Conservation (phyloP, 1,140 invertebrate species). For the Pseudomyrmex sp. region DNA sequence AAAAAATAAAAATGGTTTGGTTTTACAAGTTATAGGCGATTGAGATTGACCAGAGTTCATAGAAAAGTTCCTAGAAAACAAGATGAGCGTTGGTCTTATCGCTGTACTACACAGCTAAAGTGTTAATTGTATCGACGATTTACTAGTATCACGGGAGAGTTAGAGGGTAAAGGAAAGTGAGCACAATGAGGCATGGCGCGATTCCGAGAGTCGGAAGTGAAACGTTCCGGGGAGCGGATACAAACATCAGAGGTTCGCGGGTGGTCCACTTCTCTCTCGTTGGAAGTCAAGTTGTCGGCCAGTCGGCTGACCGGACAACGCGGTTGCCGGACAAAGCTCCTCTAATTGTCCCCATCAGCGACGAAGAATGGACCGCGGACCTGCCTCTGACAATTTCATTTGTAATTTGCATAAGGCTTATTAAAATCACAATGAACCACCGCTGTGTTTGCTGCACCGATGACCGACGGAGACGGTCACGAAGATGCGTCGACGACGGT, state of each 20-base stretch:
- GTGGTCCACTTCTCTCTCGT: constrained; percentile 72
- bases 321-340: constrained; percentile 77
- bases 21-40: not conserved
- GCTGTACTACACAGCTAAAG: not conserved
- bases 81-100: not conserved
- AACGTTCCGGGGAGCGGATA: constrained; percentile 77
- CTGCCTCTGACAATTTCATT: constrained; percentile 81
- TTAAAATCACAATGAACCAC: constrained; percentile 77
- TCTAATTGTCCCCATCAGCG: constrained; percentile 81
- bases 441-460: constrained; percentile 4
- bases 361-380: constrained; percentile 76
- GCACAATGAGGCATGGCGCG: constrained; percentile 19
- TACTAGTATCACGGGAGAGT: constrained; percentile 32
- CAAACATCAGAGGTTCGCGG: constrained; percentile 80
- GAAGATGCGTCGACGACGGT: not conserved
- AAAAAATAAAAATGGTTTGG: too few relatives aligned
- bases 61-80: too few relatives aligned
- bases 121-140: constrained; percentile 52
- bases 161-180: constrained; percentile 20
- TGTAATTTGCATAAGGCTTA: constrained; percentile 80
- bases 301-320: constrained; percentile 75
- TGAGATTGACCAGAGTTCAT: too few relatives aligned
- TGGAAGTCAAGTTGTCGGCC: constrained; percentile 75
- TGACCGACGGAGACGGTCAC: constrained; percentile 12
- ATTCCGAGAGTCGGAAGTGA: constrained; percentile 71